phyloP scores from a whole-genome alignment of 2,797 vertebrate species.

The Lateolabrax maculatus region DNA sequence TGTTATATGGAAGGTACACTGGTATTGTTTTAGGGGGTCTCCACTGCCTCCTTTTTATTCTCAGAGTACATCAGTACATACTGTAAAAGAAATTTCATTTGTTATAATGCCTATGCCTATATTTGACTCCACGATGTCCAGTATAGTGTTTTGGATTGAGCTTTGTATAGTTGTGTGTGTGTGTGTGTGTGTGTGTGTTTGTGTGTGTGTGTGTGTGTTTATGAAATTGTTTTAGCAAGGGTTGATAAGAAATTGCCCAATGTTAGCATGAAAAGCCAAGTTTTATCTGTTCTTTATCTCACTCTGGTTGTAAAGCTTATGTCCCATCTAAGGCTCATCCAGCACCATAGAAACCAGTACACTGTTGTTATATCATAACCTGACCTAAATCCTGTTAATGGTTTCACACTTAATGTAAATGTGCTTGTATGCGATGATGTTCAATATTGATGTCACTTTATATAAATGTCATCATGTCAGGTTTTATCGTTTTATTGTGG shows the following conservation, averaged over 20 bases:
- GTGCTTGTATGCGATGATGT: neutral
- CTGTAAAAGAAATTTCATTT: neutral
- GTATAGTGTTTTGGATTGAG: neutral
- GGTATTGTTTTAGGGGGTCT: neutral
- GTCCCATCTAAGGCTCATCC: neutral
- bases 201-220: too few relatives aligned
- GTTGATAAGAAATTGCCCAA: neutral
- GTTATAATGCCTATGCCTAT: neutral
- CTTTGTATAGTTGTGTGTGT: neutral
- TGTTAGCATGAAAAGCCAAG: slow-evolving; percentile 1
- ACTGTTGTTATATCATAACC: neutral
- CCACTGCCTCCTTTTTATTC: neutral
- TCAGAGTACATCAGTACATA: neutral
- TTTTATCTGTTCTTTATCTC: slow-evolving; percentile 22
- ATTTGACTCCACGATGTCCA: neutral
- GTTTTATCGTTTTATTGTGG: neutral
- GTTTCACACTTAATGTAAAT: neutral
- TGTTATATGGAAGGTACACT: neutral
- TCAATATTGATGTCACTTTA: neutral
- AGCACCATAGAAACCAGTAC: neutral
- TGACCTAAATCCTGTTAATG: neutral
- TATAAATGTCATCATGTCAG: neutral
- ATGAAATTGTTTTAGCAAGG: neutral
- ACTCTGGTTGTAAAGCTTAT: slow-evolving; percentile 16
- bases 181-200: too few relatives aligned